Percentiles rank a stretch among this genome's conserved stretches.
Evolutionary conservation across 2,888 invertebrate species (phyloP).

Genomic region (Epirrita christyi): DNA sequence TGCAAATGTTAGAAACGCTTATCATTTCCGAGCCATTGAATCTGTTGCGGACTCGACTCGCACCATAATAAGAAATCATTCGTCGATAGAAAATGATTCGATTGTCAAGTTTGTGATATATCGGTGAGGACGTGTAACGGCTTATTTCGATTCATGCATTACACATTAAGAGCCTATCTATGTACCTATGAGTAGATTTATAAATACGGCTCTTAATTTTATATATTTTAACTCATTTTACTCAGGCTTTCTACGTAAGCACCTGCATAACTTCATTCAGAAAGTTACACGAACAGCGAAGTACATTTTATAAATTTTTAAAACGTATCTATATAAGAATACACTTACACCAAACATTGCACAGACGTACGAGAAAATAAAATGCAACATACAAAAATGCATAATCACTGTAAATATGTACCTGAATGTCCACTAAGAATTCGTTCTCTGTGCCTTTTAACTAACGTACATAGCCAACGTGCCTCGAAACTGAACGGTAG

Average conservation of each 20-base stretch:
- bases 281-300: no score
- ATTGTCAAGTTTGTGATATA: conserved; percentile 54
- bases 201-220: neutral
- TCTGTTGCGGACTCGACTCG: conserved; percentile 52
- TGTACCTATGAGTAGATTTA: neutral
- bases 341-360: neutral
- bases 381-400: conserved; percentile 6
- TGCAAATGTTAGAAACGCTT: conserved; percentile 60
- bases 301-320: no score
- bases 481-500: conserved; percentile 9
- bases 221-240: neutral
- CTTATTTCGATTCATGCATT: conserved; percentile 28
- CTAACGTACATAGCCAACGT: conserved; percentile 12
- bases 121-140: conserved; percentile 39
- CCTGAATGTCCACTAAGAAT: conserved; percentile 22
- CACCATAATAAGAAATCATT: conserved; percentile 63
- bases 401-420: conserved; percentile 9
- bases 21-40: conserved; percentile 69
- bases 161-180: conserved; percentile 2
- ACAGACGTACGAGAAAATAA: conserved; percentile 1
- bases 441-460: neutral
- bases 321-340: no score
- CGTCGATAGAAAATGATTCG: conserved; percentile 55
- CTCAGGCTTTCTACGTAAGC: neutral
- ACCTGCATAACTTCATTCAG: no score